Base-by-base conservation (phyloP, 2,888 invertebrate species). In the Lepas anatifera region DNA sequence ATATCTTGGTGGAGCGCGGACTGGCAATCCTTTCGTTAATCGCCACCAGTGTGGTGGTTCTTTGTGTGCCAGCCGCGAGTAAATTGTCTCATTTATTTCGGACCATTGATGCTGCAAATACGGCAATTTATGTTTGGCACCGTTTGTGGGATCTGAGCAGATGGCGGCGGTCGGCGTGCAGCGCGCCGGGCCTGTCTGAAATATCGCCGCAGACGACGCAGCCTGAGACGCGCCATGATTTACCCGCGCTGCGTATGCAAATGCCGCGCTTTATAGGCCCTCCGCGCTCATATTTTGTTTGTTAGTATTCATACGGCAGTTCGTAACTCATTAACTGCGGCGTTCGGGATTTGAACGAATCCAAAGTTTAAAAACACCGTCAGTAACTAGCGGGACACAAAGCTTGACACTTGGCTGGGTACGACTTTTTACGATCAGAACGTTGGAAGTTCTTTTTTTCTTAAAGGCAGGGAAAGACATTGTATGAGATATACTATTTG, bases 291-390 rank as follows among this genome's bases (percentile, higher is more conserved):
- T 66, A 66, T 66, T 66, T 66, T 66, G 66, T 66, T 66, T 66
- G 66, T 66, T 66, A 66, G 66, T 66, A 66, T 66, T 37, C 66
- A 66, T 66, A 41, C 66, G 25, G 41, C 66, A 66, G 39, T 66
- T 66, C 25, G 66, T 66, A 66, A 41, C 39, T 66, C 66, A 41
- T 66, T 66, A 66, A 32, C 18, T 58, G 58, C 8, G 58, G 4
- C 58, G 58, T 22, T 0, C 22, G 32, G 18, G 58, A 35, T 58
- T 32, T 25, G 35, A 35, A 58, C 10, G 32, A 35, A 22, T 18
- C 58, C 35, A 58, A 58, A 16, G 32, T 58, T 58, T 58, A 58
- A 58, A 58, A 35, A 8, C 35, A 22, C 16, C 22, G 25, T 35
- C 58, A 58, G 7, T 18, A 32, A 13, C 58, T 22, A 1, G 58